These are phyloP conservation scores for Ephialtes manifestator DNA, from an alignment of 2,888 invertebrate genomes.

Conservation along the genomic window DNA sequence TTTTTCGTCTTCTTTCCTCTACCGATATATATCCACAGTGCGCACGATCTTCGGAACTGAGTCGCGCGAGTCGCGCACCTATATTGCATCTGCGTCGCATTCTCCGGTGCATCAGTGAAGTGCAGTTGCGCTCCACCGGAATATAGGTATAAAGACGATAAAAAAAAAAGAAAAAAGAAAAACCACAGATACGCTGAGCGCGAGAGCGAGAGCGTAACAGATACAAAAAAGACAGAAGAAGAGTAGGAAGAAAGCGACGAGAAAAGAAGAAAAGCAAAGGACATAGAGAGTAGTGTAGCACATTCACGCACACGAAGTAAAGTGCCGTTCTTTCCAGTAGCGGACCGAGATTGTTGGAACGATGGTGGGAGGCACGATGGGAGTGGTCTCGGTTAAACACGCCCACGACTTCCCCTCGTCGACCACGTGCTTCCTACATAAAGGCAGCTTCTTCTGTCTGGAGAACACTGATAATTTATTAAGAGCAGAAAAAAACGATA, in stretches of 20 bases:
- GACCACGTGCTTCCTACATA: conserved; percentile 78
- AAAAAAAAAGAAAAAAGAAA: conserved; percentile 67
- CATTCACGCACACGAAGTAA: conserved; percentile 28
- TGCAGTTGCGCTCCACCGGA: conserved; percentile 24
- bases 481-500: background rate
- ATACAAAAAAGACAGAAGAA: conserved; percentile 54
- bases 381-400: conserved; percentile 75
- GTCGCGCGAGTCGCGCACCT: conserved; percentile 23
- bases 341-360: conserved; percentile 56
- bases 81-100: conserved; percentile 28
- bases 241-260: conserved; percentile 63
- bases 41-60: conserved; percentile 14
- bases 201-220: conserved; percentile 30
- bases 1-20: conserved; percentile 37
- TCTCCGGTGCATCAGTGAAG: conserved; percentile 4
- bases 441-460: background rate
- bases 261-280: conserved; percentile 50
- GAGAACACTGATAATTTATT: background rate
- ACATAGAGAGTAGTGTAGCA: conserved; percentile 32
- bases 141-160: conserved; percentile 43
- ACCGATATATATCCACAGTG: conserved; percentile 3
- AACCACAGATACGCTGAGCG: conserved; percentile 22
- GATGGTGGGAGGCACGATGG: conserved; percentile 73
- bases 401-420: conserved; percentile 75
- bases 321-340: conserved; percentile 43